These are phyloP conservation scores for Corythoichthys haematopterus DNA, from an alignment of 2,113 vertebrate genomes.

Conservation along the genomic window DNA sequence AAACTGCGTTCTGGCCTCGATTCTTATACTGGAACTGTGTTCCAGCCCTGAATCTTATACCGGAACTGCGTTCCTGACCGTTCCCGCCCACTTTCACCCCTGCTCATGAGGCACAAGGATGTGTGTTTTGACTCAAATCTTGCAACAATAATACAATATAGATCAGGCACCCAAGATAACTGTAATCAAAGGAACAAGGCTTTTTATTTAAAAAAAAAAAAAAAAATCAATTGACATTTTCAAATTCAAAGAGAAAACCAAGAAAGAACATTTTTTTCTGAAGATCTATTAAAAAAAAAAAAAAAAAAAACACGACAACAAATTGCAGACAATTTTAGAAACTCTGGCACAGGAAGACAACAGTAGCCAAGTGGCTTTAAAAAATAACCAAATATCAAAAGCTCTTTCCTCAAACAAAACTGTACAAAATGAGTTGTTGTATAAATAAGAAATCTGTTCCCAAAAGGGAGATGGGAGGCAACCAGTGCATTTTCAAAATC, in stretches of 20 bases:
- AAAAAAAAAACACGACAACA: constrained; percentile 27
- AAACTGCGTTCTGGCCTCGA: too few species aligned
- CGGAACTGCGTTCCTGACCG: too few species aligned
- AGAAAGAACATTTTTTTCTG: constrained; percentile 57
- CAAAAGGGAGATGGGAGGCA: constrained; percentile 58
- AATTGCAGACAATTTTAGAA: constrained; percentile 66
- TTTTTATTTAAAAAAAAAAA: constrained; percentile 69
- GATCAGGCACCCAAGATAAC: background rate
- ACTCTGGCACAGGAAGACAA: constrained; percentile 75
- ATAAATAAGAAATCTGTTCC: constrained; percentile 74
- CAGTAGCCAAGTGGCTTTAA: constrained; percentile 64
- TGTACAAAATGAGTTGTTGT: constrained; percentile 77
- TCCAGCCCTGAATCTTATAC: too few species aligned
- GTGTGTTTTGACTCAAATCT: background rate
- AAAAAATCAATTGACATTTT: constrained; percentile 60
- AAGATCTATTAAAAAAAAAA: constrained; percentile 59
- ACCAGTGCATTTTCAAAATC: constrained; percentile 41
- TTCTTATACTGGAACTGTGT: too few species aligned
- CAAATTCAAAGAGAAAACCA: constrained; percentile 71
- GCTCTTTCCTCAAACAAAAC: constrained; percentile 66
- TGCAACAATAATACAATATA: background rate
- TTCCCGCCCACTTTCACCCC: too few species aligned
- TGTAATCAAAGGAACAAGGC: constrained; percentile 51
- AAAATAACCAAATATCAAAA: constrained; percentile 72
- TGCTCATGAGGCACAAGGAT: background rate